Percentiles rank a stretch among this genome's conserved stretches.
Conservation (phyloP, 2,113 vertebrate genomes). For the Scomber colias region DNA sequence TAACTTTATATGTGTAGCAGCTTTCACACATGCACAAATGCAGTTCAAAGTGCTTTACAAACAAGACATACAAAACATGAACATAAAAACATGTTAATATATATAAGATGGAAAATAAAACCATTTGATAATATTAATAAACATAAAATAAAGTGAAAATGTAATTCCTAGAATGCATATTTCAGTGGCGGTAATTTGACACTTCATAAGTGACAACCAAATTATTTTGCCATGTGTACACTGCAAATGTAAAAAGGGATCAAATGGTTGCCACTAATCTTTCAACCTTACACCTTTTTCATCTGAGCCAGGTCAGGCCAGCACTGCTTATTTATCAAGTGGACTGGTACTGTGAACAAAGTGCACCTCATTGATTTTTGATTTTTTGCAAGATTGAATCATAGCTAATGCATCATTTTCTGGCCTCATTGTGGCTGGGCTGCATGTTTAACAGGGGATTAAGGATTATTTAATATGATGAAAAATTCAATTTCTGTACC, state of each 20-base stretch:
- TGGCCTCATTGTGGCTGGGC: constrained; percentile 49
- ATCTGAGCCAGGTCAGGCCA: constrained; percentile 65
- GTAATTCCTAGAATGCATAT: no score
- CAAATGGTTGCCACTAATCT: constrained; percentile 76
- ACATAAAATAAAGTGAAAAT: no score
- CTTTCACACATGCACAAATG: no score
- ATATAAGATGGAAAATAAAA: no score
- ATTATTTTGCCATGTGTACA: no score
- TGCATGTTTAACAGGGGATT: constrained; percentile 63
- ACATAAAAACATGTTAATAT: no score
- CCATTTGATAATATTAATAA: no score
- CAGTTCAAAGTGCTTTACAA: no score
- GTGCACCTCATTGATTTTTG: constrained; percentile 51
- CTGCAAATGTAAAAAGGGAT: no score
- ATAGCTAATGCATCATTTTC: constrained; percentile 39
- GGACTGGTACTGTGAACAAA: constrained; percentile 55
- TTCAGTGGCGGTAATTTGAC: no score
- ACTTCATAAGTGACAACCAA: constrained; percentile 18
- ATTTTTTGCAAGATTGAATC: constrained; percentile 40
- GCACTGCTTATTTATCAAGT: constrained; percentile 70
- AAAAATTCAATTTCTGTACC: constrained; percentile 40
- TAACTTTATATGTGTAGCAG: constrained; percentile 6
- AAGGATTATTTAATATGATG: constrained; percentile 61
- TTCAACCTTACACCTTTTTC: constrained; percentile 50
- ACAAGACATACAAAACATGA: no score